A percentile compares a stretch with the other conserved stretches of the same genome.
These are phyloP conservation scores for Sylvia borin DNA, from an alignment of 2,797 vertebrate species.

Conservation along the genomic window DNA sequence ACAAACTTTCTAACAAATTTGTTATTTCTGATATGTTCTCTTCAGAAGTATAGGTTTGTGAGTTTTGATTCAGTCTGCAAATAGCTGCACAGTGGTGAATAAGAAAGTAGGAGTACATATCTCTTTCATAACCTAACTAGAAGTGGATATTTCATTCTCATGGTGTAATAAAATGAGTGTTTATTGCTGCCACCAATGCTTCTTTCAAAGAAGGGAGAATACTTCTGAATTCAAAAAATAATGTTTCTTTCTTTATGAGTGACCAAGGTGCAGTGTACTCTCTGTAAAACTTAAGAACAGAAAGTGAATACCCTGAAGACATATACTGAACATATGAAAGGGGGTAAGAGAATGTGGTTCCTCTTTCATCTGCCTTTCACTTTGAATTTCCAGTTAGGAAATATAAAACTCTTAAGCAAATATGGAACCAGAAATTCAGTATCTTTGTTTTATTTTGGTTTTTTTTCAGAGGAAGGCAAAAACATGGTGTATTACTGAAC, in stretches of 20 bases:
- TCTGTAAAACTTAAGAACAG: not conserved
- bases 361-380: constrained; percentile 6
- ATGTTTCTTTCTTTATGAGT: not conserved
- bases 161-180: not conserved
- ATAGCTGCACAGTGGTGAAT: not conserved
- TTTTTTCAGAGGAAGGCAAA: not conserved
- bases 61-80: not conserved
- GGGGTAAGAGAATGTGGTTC: not conserved
- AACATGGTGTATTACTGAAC: fast-evolving
- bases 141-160: not conserved
- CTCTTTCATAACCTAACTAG: not conserved
- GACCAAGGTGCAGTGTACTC: not conserved
- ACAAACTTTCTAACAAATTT: not conserved
- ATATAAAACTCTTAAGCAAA: not conserved
- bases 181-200: not conserved
- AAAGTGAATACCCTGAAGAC: not conserved
- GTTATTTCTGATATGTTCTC: not conserved
- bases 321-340: not conserved
- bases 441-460: too few relatives aligned
- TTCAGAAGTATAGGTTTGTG: not conserved
- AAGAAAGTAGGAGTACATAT: not conserved
- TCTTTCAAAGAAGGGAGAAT: not conserved
- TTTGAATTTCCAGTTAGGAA: constrained; percentile 14
- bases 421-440: not conserved
- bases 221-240: not conserved